phyloP scores from a whole-genome alignment of 1,140 invertebrate species.

The Heliothis subflexa region DNA sequence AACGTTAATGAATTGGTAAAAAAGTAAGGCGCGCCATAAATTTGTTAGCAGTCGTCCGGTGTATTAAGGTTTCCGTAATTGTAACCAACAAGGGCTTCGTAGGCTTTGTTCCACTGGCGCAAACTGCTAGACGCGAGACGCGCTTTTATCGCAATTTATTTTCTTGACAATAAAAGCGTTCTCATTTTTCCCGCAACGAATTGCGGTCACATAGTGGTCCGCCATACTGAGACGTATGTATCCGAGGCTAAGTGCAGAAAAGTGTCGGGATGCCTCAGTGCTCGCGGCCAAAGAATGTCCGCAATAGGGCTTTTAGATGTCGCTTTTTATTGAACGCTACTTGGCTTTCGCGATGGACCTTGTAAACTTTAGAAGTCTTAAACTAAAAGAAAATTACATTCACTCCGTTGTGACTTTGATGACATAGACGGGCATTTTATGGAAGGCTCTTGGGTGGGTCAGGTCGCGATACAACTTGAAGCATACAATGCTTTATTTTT shows the following conservation, averaged over 20 bases:
- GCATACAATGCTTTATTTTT: conserved; percentile 53
- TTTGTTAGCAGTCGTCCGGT: conserved; percentile 53
- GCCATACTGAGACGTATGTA: conserved; percentile 49
- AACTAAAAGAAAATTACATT: conserved; percentile 28
- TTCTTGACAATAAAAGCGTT: conserved; percentile 67
- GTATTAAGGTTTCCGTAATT: conserved; percentile 68
- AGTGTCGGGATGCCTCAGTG: conserved; percentile 58
- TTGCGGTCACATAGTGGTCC: conserved; percentile 63
- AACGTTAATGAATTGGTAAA: conserved; percentile 49
- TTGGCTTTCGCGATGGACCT: conserved; percentile 40
- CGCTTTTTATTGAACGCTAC: conserved; percentile 58
- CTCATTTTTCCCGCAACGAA: conserved; percentile 66
- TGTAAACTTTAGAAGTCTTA: conserved; percentile 41
- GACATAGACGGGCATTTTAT: conserved; percentile 19
- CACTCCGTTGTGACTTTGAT: conserved; percentile 6
- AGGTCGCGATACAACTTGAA: conserved; percentile 11
- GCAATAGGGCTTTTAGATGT: conserved; percentile 61
- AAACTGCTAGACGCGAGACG: conserved; percentile 55
- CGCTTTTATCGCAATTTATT: conserved; percentile 68
- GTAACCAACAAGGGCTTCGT: conserved; percentile 60
- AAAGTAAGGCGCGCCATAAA: conserved; percentile 63
- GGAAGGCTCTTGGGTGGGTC: conserved; percentile 7
- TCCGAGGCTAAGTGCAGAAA: conserved; percentile 68
- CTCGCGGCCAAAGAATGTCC: conserved; percentile 62
- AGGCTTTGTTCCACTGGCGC: conserved; percentile 65